Evolutionary conservation across 2,888 invertebrate species (phyloP), one percentile per base, ranked within the genome.

Genomic region (Pelosia muscerda): DNA sequence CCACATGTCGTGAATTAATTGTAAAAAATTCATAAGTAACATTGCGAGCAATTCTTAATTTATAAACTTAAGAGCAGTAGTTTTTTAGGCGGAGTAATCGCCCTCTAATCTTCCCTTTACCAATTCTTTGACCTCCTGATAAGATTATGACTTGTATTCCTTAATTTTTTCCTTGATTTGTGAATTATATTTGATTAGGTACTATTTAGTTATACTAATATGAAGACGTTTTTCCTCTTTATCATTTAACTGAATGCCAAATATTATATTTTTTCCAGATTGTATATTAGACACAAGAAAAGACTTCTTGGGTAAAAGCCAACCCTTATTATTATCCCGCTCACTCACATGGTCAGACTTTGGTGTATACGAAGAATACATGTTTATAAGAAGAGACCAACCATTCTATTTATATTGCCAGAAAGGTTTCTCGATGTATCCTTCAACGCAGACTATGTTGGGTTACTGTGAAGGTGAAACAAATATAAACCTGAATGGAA

Each of bases 351-450:
- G 84, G 72, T 76, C 83, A 19, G 4, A 49, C 1, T 84, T 80
- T 57, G 70, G 80, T 49, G 78, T 74, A 1, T 49, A 4, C 0
- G 66, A 82, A 13, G 82, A 83, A 2, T 71, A 72, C 25, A 71
- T 90, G 31, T 69, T 71, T n/a, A 81, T 91, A 1, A 71, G 72
- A 61, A 49, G 63, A 2, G 68, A 81, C 60, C 59, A 69, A 55
- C 25, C 11, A 22, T 63, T 89, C 0, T n/a, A 70, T 5, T 69
- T 91, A 2, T 55, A 67, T 25, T 92, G 92, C 68, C 87, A 85
- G 10, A 76, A 65, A 26, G 68, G 63, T 28, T 87, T 87, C 60
- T 63, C 68, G 3, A 68, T 57, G 0, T 78, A 87, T 15, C 67
- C 77, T 9, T 13, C 23, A 23, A 31, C 22, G 2, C 69, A 78